These are phyloP conservation scores for Lophius piscatorius DNA, from an alignment of 2,113 vertebrate genomes.

Conservation along the genomic window DNA sequence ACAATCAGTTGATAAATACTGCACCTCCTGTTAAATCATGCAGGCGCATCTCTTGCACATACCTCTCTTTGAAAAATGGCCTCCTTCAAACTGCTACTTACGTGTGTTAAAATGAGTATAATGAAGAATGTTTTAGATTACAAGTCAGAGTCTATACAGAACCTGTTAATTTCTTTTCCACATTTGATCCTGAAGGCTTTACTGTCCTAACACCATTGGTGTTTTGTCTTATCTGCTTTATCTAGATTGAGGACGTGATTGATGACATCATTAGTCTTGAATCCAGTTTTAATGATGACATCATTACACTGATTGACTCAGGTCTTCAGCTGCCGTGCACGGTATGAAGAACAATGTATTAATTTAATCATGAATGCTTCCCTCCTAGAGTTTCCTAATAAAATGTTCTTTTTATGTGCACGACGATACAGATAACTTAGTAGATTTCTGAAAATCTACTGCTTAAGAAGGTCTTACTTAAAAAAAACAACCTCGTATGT, in stretches of 20 bases:
- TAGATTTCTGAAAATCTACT: neutral
- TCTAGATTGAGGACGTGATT: conserved; percentile 90
- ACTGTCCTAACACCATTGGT: neutral
- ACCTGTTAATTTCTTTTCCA: neutral
- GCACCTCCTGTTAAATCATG: conserved; percentile 58
- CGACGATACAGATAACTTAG: neutral
- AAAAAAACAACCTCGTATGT: conserved; percentile 38
- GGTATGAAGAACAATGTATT: conserved; percentile 70
- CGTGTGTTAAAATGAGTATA: conserved; percentile 1
- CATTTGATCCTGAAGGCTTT: neutral
- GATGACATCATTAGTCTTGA: conserved; percentile 94
- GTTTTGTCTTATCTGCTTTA: conserved; percentile 21
- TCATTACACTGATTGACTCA: conserved; percentile 86
- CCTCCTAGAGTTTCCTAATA: conserved; percentile 15
- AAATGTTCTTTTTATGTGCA: neutral
- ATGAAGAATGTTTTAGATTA: conserved; percentile 1
- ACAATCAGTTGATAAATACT: conserved; percentile 75
- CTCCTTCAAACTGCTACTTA: conserved; percentile 3
- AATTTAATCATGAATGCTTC: conserved; percentile 13
- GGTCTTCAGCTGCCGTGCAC: conserved; percentile 88
- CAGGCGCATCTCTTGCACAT: conserved; percentile 3
- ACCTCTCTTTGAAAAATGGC: conserved; percentile 22
- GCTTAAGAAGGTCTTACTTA: conserved; percentile 5
- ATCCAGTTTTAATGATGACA: conserved; percentile 93
- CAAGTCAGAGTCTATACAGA: neutral